Conservation (phyloP, 2,888 invertebrate genomes). For the Piscicola geometra region DNA sequence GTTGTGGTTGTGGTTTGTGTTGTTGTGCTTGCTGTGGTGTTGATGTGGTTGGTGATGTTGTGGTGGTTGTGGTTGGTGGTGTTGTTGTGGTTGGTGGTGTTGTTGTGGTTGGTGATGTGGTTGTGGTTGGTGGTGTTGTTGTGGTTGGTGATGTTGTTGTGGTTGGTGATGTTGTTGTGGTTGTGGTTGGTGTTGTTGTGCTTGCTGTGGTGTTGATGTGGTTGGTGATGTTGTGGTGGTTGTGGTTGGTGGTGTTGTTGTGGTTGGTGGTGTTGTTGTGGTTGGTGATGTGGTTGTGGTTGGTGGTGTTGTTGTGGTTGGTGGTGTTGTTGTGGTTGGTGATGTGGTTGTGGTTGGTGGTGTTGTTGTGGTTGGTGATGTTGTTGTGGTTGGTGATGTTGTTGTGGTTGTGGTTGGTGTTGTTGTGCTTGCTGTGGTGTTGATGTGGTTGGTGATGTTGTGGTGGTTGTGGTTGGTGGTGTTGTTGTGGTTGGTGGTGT, state of each 20-base stretch:
- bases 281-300: neutral
- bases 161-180: neutral
- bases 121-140: neutral
- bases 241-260: too few relatives aligned
- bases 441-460: neutral
- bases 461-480: neutral
- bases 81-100: neutral
- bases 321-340: neutral
- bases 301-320: neutral
- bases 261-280: neutral
- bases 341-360: neutral
- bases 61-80: neutral
- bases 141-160: neutral
- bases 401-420: neutral
- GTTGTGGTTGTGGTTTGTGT: neutral
- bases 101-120: neutral
- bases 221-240: neutral
- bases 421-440: neutral
- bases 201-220: too few relatives aligned
- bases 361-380: neutral
- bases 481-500: neutral
- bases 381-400: neutral
- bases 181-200: constrained; percentile 1
- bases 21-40: neutral
- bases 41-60: neutral